A percentile compares a stretch with the other conserved stretches of the same genome.
Conservation (phyloP, 2,888 invertebrate genomes). For the Parnassius glacialis region DNA sequence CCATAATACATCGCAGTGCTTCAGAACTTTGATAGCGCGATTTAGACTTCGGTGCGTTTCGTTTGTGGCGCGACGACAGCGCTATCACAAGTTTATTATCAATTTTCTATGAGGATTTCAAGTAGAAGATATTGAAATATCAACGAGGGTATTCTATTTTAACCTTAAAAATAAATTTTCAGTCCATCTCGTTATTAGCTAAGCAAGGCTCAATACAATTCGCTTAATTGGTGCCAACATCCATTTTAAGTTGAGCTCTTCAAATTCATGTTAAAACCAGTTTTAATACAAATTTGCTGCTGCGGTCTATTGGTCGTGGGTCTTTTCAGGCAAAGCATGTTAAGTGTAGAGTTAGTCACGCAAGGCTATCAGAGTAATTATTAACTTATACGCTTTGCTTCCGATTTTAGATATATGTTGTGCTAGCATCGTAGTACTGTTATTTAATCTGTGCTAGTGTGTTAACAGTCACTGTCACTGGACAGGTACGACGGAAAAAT, state of each 20-base stretch:
- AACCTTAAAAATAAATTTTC: slow-evolving; percentile 1
- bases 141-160: background rate
- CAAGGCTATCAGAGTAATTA: slow-evolving; percentile 21
- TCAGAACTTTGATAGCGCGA: no score
- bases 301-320: slow-evolving; percentile 10
- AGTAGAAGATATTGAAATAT: no score
- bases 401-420: background rate
- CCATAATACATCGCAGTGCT: no score
- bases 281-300: slow-evolving; percentile 3
- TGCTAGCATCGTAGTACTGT: background rate
- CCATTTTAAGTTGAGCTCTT: slow-evolving; percentile 12
- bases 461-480: no score
- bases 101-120: no score
- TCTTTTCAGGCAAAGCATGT: slow-evolving; percentile 7
- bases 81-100: no score
- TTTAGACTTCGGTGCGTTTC: no score
- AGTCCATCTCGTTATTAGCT: slow-evolving; percentile 10
- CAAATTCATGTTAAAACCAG: slow-evolving; percentile 11
- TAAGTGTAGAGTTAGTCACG: slow-evolving; percentile 21
- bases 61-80: no score
- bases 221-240: slow-evolving; percentile 13
- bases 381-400: slow-evolving; percentile 16
- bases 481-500: no score
- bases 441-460: background rate
- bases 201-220: slow-evolving; percentile 18